These are phyloP conservation scores for Microcebus lehilahytsara DNA, from an alignment of 2,113 vertebrate genomes.

Conservation along the genomic window DNA sequence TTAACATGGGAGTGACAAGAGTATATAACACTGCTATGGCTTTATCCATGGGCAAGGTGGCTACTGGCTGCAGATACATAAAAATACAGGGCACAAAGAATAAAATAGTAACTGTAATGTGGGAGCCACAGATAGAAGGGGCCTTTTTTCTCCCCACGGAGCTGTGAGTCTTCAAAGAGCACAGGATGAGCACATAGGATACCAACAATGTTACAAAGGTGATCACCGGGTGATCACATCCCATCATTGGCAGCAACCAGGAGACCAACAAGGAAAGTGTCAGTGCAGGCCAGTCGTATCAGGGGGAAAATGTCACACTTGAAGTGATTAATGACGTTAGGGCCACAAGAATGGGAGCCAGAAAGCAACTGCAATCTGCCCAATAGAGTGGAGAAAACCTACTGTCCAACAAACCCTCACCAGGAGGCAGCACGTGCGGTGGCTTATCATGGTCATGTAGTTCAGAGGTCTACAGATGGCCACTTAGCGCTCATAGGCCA, in stretches of 20 bases:
- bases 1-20: too few relatives aligned
- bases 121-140: slow-evolving; percentile 68
- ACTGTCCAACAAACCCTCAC: slow-evolving; percentile 2
- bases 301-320: slow-evolving; percentile 3
- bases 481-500: not conserved
- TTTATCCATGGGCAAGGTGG: slow-evolving; percentile 66
- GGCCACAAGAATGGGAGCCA: slow-evolving; percentile 58
- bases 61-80: slow-evolving; percentile 56
- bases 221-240: not conserved
- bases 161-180: too few relatives aligned
- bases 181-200: too few relatives aligned
- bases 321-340: not conserved
- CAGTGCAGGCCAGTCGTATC: not conserved
- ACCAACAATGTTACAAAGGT: too few relatives aligned
- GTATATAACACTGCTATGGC: slow-evolving; percentile 74
- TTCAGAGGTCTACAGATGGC: slow-evolving; percentile 64
- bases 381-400: slow-evolving; percentile 32
- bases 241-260: slow-evolving; percentile 12
- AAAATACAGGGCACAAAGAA: slow-evolving; percentile 71
- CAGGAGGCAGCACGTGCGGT: not conserved
- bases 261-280: not conserved
- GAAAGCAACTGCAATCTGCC: not conserved
- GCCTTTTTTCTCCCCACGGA: slow-evolving; percentile 44
- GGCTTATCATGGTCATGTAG: slow-evolving; percentile 35
- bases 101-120: slow-evolving; percentile 59